Evolutionary conservation across 2,888 invertebrate genomes (phyloP).

Genomic region (Torymus tubicola): DNA sequence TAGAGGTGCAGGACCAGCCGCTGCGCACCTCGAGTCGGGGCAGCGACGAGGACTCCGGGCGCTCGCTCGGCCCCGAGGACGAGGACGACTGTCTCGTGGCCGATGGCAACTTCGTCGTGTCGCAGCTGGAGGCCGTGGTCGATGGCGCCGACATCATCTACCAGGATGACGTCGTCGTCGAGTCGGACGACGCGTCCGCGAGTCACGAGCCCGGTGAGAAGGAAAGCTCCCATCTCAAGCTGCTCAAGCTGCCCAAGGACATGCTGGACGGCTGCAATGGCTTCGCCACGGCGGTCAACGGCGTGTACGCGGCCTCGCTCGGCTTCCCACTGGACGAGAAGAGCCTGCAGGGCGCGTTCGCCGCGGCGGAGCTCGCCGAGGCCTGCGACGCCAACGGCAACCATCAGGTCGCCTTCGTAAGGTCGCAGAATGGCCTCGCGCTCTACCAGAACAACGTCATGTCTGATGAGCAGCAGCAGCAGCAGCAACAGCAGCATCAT

Average conservation of each 20-base stretch:
- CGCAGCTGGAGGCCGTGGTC: slow-evolving; percentile 55
- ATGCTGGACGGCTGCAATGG: slow-evolving; percentile 57
- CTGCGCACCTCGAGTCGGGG: slow-evolving; percentile 50
- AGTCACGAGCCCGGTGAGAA: slow-evolving; percentile 40
- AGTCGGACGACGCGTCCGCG: slow-evolving; percentile 14
- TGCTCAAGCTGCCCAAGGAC: slow-evolving; percentile 56
- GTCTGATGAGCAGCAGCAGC: slow-evolving; percentile 51
- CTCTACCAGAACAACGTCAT: slow-evolving; percentile 46
- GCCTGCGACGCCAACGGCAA: slow-evolving; percentile 54
- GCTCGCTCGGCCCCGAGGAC: slow-evolving; percentile 43
- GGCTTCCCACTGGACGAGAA: slow-evolving; percentile 57
- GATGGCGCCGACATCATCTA: slow-evolving; percentile 50
- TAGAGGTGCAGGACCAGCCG: slow-evolving; percentile 49
- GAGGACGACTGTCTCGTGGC: slow-evolving; percentile 45
- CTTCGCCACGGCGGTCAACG: slow-evolving; percentile 48
- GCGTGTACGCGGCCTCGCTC: slow-evolving; percentile 30
- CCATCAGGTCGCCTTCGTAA: slow-evolving; percentile 55
- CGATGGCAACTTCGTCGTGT: slow-evolving; percentile 56
- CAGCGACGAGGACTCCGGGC: slow-evolving; percentile 52
- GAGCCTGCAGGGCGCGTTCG: slow-evolving; percentile 52
- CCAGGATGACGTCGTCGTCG: slow-evolving; percentile 41
- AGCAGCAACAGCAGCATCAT: slow-evolving; percentile 62
- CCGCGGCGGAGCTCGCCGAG: slow-evolving; percentile 47
- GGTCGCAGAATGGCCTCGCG: slow-evolving; percentile 41
- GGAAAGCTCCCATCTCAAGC: slow-evolving; percentile 51